Evolutionary conservation across 2,113 vertebrate genomes (phyloP).

Genomic region (Dolichotis patagonum): DNA sequence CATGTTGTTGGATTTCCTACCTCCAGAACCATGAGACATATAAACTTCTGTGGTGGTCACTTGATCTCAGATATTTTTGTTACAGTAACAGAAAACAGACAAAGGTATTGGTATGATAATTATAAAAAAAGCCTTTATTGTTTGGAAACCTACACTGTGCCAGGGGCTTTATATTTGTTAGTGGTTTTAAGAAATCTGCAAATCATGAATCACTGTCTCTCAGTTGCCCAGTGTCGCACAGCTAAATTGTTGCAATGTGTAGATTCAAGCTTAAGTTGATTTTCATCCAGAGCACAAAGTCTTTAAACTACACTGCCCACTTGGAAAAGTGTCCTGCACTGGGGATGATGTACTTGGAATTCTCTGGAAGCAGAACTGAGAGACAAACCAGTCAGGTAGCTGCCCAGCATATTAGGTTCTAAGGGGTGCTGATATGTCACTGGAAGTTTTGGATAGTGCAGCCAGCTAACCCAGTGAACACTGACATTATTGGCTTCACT

Average conservation of each 20-base stretch:
- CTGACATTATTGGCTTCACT: neutral
- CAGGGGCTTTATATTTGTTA: constrained; percentile 23
- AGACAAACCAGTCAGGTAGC: neutral
- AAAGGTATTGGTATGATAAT: neutral
- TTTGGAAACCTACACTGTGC: neutral
- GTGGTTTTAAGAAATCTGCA: neutral
- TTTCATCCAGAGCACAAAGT: constrained; percentile 21
- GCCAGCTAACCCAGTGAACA: neutral
- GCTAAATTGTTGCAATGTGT: neutral
- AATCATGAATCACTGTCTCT: neutral
- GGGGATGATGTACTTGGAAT: constrained; percentile 27
- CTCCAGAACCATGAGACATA: neutral
- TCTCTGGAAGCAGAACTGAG: constrained; percentile 43
- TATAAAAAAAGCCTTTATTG: neutral
- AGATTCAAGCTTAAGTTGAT: neutral
- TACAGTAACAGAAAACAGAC: neutral
- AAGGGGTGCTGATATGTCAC: neutral
- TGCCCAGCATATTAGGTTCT: neutral
- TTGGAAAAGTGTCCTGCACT: neutral
- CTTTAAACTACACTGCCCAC: neutral
- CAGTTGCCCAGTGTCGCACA: neutral
- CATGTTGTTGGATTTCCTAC: neutral
- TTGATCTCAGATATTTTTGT: neutral
- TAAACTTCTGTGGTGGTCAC: neutral
- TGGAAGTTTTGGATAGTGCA: neutral